Conservation (phyloP, 2,888 invertebrate species). For the Conchocele bisecta region DNA sequence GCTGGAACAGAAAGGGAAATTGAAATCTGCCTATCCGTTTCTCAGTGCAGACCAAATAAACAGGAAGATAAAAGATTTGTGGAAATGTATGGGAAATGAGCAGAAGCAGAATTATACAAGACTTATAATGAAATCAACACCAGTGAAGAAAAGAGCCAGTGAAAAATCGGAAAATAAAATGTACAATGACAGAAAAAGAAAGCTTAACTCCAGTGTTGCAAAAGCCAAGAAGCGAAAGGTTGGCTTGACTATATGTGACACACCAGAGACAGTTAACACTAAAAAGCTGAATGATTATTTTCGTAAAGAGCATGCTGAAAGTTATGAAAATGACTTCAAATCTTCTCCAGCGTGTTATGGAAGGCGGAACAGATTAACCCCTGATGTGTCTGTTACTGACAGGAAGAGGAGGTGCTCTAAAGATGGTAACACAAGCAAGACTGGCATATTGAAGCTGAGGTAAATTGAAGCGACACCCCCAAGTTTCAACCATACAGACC, state of each 20-base stretch:
- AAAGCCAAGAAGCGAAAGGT: slow-evolving; percentile 6
- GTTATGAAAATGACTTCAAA: slow-evolving; percentile 29
- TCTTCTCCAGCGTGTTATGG: no score
- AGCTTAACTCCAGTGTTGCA: not conserved
- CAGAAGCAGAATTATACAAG: slow-evolving; percentile 54
- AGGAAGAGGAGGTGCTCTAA: no score
- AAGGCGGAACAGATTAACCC: no score
- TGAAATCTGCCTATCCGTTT: slow-evolving; percentile 68
- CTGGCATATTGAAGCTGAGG: not conserved
- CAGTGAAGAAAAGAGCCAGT: slow-evolving; percentile 25
- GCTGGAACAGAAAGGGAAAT: slow-evolving; percentile 53
- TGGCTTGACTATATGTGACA: slow-evolving; percentile 13
- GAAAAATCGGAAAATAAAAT: no score
- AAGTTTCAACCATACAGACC: no score
- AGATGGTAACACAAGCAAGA: no score
- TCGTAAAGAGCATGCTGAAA: slow-evolving; percentile 17
- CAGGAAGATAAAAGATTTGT: slow-evolving; percentile 64
- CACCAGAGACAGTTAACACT: slow-evolving; percentile 29
- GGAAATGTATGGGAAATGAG: slow-evolving; percentile 56
- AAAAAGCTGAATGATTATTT: slow-evolving; percentile 28
- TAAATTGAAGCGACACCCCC: not conserved
- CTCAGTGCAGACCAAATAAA: slow-evolving; percentile 69
- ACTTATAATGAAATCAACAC: slow-evolving; percentile 41
- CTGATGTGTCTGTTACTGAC: no score
- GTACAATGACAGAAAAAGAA: slow-evolving; percentile 13